Evolutionary conservation across 2,797 vertebrate genomes (phyloP), one percentile per base, ranked within the genome.

Genomic region (Notolepis coatsorum): DNA sequence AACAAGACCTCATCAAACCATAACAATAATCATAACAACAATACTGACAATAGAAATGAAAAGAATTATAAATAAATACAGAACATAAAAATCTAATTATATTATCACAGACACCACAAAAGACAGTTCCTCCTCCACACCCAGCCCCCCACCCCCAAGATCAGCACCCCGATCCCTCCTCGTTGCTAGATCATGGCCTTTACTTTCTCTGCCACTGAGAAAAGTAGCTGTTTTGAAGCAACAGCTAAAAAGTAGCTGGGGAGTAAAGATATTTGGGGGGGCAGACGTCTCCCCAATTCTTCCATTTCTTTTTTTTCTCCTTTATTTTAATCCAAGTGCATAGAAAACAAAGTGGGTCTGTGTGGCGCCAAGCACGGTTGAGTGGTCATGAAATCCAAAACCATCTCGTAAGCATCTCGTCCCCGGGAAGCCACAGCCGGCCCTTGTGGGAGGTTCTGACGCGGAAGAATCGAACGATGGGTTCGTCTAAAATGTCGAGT

Each of bases 351-450:
- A 48, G 56, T 15, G 4, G 56, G 64, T 48, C 71, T 68, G 68
- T 63, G 67, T 48, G 74, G 57, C 42, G 43, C 81, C 42, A 18
- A 73, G 54, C 30, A 24, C 47, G 77, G 57, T 20, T 5, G 6
- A 81, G 59, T 55, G 63, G 42, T 56, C 57, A 48, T 46, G 75
- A 80, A 86, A 87, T 71, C 43, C 68, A 71, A 85, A 80, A 71
- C 73, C 61, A 39, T 55, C 48, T 10, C 55, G 74, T 57, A 66
- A 63, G 28, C 49, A 48, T 51, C 35, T 48, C 17, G 6, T 71
- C 27, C 23, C 68, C 47, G 47, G n/a, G n/a, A 65, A 48, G 57
- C 63, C 65, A 15, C 68, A 72, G 39, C 56, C 55, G 51, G 24
- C 18, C 46, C 51, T 52, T 42, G 30, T 68, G 5, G 54, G 68